Evolutionary conservation across 2,113 vertebrate genomes (phyloP).

Genomic region (Pseudorasbora parva): DNA sequence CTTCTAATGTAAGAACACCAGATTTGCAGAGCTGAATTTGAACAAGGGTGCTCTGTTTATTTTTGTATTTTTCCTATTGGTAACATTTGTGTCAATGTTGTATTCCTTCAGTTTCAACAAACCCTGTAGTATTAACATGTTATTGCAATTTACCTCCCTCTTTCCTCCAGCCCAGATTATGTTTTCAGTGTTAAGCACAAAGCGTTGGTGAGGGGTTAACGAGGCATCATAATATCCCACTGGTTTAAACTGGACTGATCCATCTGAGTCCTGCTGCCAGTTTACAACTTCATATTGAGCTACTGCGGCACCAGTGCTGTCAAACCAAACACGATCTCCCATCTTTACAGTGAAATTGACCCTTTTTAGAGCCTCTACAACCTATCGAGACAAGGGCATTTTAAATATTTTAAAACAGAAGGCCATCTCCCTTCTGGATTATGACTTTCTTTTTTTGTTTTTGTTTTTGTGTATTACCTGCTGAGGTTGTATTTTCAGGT

Average conservation of each 20-base stretch:
- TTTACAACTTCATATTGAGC: constrained; percentile 52
- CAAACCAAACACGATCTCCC: constrained; percentile 72
- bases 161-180: constrained; percentile 69
- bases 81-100: too few relatives aligned
- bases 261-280: neutral
- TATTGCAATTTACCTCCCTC: constrained; percentile 54
- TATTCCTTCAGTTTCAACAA: too few relatives aligned
- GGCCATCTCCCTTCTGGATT: neutral
- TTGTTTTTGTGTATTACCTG: constrained; percentile 64
- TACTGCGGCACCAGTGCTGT: constrained; percentile 68
- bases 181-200: constrained; percentile 58
- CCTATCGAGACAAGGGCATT: constrained; percentile 45
- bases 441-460: neutral
- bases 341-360: constrained; percentile 72
- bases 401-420: neutral
- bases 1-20: too few relatives aligned
- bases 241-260: neutral
- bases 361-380: constrained; percentile 48
- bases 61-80: neutral
- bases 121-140: neutral
- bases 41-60: neutral
- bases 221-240: constrained; percentile 2
- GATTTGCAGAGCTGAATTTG: neutral
- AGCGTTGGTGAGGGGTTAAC: neutral
- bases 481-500: constrained; percentile 57